Conservation (phyloP, 2,113 vertebrate species). For the Baryphthengus martii region DNA sequence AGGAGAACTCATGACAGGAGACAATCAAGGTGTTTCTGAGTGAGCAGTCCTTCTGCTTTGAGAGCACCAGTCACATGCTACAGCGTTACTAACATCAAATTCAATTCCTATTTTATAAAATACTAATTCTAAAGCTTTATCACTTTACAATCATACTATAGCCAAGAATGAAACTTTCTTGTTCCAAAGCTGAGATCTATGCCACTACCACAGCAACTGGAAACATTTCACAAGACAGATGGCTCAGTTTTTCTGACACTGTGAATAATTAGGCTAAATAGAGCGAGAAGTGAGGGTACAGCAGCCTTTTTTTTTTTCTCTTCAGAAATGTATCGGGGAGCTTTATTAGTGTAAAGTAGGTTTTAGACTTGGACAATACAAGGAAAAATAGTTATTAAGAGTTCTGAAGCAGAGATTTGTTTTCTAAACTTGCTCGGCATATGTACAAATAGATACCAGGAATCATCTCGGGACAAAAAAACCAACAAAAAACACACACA, state of each 20-base stretch:
- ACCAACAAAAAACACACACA: constrained; percentile 33
- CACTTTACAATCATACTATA: not conserved
- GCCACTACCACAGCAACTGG: constrained; percentile 13
- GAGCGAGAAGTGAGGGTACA: not conserved
- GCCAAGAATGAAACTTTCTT: not conserved
- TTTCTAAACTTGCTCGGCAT: constrained; percentile 67
- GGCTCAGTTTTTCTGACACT: constrained; percentile 47
- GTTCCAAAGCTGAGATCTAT: constrained; percentile 9
- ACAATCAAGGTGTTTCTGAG: not conserved
- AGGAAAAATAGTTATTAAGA: constrained; percentile 68
- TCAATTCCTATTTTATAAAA: not conserved
- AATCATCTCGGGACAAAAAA: constrained; percentile 20
- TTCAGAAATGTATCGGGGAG: not conserved
- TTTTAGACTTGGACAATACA: constrained; percentile 85
- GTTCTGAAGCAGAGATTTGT: constrained; percentile 51
- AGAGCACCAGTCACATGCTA: not conserved
- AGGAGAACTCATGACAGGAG: not conserved
- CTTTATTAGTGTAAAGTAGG: constrained; percentile 34
- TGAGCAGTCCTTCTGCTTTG: not conserved
- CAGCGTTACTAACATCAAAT: not conserved
- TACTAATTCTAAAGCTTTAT: not conserved
- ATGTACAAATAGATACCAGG: constrained; percentile 75
- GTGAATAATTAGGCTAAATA: not conserved
- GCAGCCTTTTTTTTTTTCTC: not conserved
- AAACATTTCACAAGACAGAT: not conserved